Evolutionary conservation across 2,113 vertebrate species (phyloP), one percentile per base, ranked within the genome.

Genomic region (Pao palembangensis): DNA sequence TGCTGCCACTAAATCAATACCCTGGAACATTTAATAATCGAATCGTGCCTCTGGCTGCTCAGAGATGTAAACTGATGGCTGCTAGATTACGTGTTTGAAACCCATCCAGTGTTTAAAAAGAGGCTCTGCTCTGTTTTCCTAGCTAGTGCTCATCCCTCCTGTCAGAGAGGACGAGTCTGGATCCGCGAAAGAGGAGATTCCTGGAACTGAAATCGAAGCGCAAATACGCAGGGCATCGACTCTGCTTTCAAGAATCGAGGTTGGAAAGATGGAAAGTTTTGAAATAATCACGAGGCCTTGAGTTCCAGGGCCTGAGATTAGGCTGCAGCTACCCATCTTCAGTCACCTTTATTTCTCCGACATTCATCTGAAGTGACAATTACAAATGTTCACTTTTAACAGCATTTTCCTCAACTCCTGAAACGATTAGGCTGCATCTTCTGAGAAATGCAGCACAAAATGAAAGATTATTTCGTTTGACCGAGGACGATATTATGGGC

Each of bases 181-280:
- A 41, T 59, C 58, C 70, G 3, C 16, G 43, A 73, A 59, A 17
- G 52, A 21, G 48, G 11, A 21, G 20, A 21, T 51, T 58, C 71
- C 12, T 10, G 41, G 68, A 65, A 74, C 51, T 38, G 48, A 19
- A 41, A 54, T 48, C 65, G 59, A 73, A 64, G 73, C 7, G 57
- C 52, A 73, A 79, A 85, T 67, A 73, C 6, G 42, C 28, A 57
- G 47, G 52, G 49, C 63, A 78, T 67, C 56, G 6, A 73, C 43
- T 43, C 44, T 55, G 25, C 64, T 82, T 67, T 51, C 31, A 64
- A 1, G 14, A 44, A 44, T 44, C 46, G 47, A 12, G 61, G 34
- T 58, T 34, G 25, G 41, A 42, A 50, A 23, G 43, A 44, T 44
- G 43, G 43, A 44, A 44, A 44, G 16, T 44, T 44, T 16, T 44